Conservation (phyloP, 2,113 vertebrate genomes). For the Lates calcarifer region DNA sequence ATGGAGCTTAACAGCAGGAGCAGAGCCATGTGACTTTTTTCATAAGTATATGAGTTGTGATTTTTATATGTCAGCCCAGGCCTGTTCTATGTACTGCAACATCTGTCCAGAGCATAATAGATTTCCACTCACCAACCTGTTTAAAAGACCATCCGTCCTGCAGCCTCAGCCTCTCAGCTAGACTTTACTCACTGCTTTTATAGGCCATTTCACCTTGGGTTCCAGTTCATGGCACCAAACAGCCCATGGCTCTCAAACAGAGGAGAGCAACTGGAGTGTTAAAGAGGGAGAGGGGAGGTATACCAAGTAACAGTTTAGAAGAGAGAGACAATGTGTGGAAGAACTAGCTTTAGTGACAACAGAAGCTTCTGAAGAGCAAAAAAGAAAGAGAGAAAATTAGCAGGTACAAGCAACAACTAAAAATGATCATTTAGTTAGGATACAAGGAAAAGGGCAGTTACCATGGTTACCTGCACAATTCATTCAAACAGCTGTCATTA, state of each 20-base stretch:
- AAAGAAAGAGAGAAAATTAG: neutral
- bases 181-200: slow-evolving; percentile 69
- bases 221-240: slow-evolving; percentile 68
- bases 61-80: slow-evolving; percentile 7
- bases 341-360: neutral
- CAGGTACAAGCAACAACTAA: neutral
- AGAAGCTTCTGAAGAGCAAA: neutral
- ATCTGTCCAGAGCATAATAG: slow-evolving; percentile 43
- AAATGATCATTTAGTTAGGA: neutral
- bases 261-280: slow-evolving; percentile 50
- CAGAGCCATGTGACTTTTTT: neutral
- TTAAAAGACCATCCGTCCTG: slow-evolving; percentile 63
- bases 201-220: slow-evolving; percentile 75
- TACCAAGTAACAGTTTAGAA: neutral
- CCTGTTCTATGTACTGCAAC: slow-evolving; percentile 23
- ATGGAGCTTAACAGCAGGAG: neutral
- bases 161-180: slow-evolving; percentile 52
- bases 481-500: neutral
- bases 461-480: neutral
- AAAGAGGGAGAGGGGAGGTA: slow-evolving; percentile 31
- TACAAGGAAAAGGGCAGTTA: neutral
- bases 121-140: slow-evolving; percentile 55
- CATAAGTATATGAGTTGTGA: neutral
- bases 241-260: slow-evolving; percentile 60
- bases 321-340: slow-evolving; percentile 16